Conservation (phyloP, 2,797 vertebrate species). For the Diplodus sargus region DNA sequence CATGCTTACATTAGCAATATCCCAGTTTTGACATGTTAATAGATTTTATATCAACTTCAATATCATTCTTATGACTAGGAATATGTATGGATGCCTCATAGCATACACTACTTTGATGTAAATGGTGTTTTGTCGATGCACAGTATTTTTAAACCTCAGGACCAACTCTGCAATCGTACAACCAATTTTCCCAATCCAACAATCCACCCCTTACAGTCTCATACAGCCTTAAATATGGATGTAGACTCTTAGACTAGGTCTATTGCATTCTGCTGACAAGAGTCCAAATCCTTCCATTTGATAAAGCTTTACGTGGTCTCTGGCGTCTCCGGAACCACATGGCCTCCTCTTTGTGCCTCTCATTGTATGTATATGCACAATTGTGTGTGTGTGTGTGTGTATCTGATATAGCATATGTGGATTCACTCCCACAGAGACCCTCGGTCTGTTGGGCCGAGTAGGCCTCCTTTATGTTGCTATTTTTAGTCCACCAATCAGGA, state of each 20-base stretch:
- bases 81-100: background rate
- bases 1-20: background rate
- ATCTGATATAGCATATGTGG: slow-evolving; percentile 3
- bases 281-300: slow-evolving; percentile 13
- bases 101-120: background rate
- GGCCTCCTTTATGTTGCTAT: background rate
- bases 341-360: slow-evolving; percentile 4
- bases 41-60: background rate
- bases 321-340: slow-evolving; percentile 13
- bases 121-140: background rate
- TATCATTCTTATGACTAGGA: background rate
- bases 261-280: background rate
- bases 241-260: background rate
- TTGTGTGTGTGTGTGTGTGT: background rate
- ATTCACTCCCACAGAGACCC: slow-evolving; percentile 24
- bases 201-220: background rate
- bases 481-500: background rate
- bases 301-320: slow-evolving; percentile 8
- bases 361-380: background rate
- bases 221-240: background rate
- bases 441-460: background rate
- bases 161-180: background rate
- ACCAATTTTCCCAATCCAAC: background rate
- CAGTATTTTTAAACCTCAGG: background rate
- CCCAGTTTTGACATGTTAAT: no score